Conservation (phyloP, 2,113 vertebrate species). For the Hippolais icterina region DNA sequence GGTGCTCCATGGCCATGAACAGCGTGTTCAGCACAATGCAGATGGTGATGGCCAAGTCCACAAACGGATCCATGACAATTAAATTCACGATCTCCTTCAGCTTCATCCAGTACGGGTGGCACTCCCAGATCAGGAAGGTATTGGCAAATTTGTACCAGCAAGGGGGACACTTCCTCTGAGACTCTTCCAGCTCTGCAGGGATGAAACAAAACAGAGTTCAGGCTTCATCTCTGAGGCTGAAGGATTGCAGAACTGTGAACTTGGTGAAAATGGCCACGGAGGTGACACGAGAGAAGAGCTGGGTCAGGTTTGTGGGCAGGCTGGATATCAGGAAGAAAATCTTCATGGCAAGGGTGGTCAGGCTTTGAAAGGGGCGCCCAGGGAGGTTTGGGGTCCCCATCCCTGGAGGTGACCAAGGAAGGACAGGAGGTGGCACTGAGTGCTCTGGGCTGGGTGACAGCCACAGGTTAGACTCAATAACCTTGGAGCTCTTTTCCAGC, state of each 20-base stretch:
- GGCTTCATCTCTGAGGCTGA: not conserved
- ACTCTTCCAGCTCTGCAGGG: slow-evolving; percentile 90
- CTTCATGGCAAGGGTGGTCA: rapidly evolving
- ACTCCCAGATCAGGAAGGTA: slow-evolving; percentile 95
- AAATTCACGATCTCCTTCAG: slow-evolving; percentile 92
- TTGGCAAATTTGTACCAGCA: slow-evolving; percentile 99
- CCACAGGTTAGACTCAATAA: rapidly evolving
- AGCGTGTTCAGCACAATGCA: slow-evolving; percentile 97
- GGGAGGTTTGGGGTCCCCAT: not conserved
- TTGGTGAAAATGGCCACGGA: rapidly evolving
- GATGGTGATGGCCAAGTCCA: slow-evolving; percentile 97
- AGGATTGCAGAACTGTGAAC: not conserved
- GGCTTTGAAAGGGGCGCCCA: not conserved
- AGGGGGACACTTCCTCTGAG: slow-evolving; percentile 94
- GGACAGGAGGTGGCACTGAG: rapidly evolving
- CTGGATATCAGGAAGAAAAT: not conserved
- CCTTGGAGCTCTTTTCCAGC: not conserved
- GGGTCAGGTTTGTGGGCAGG: not conserved
- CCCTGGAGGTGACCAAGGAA: not conserved
- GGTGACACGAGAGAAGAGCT: not conserved
- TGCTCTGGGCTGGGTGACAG: not conserved
- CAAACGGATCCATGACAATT: slow-evolving; percentile 98
- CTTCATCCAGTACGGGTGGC: slow-evolving; percentile 90
- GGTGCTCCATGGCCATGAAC: slow-evolving; percentile 99
- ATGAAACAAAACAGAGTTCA: not conserved